Evolutionary conservation across 2,888 invertebrate species (phyloP).

Genomic region (Pollenia labialis): DNA sequence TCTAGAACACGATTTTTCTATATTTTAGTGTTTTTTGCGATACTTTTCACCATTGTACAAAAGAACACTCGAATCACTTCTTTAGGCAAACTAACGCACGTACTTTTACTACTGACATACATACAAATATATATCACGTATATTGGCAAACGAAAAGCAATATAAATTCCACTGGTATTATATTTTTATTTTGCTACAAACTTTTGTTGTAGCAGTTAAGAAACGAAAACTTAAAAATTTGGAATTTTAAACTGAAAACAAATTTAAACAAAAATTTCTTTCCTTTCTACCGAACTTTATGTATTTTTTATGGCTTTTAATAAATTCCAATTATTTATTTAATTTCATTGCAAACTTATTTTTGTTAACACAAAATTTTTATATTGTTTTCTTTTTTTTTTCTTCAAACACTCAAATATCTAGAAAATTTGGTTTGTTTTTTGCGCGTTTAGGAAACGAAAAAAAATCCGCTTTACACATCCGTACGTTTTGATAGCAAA

Average conservation of each 20-base stretch:
- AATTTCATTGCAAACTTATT: neutral
- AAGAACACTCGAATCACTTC: constrained; percentile 5
- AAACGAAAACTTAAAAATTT: constrained; percentile 37
- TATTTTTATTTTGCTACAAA: constrained; percentile 5
- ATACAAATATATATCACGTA: constrained; percentile 26
- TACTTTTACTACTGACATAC: constrained; percentile 26
- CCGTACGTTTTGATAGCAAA: constrained; percentile 83
- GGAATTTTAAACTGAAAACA: constrained; percentile 31
- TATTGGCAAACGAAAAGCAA: constrained; percentile 50
- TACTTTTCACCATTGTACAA: neutral
- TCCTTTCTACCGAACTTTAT: neutral
- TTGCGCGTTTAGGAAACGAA: constrained; percentile 58
- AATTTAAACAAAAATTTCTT: neutral
- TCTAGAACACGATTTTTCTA: constrained; percentile 24
- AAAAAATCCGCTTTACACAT: constrained; percentile 77
- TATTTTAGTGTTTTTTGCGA: constrained; percentile 3
- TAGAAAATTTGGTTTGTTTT: constrained; percentile 18
- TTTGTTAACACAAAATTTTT: constrained; percentile 8
- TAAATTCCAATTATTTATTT: neutral
- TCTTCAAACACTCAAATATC: neutral
- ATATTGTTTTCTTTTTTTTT: neutral
- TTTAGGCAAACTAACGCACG: constrained; percentile 17
- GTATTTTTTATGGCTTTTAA: neutral
- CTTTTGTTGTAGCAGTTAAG: constrained; percentile 9
- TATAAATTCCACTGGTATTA: constrained; percentile 51